Evolutionary conservation across 2,888 invertebrate genomes (phyloP), one percentile per base, ranked within the genome.

Genomic region (Rotaria sp.): DNA sequence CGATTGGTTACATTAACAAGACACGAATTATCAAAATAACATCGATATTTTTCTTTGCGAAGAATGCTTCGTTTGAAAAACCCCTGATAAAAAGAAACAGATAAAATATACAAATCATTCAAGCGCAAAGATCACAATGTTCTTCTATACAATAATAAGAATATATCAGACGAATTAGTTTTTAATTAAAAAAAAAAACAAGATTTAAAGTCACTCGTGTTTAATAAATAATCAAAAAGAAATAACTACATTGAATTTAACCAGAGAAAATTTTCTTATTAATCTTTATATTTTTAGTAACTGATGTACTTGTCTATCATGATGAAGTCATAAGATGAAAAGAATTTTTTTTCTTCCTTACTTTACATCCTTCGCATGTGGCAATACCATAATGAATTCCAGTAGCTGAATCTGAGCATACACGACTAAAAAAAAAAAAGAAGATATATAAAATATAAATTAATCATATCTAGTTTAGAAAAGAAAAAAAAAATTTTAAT

Each of bases 331-430:
- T 50, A 13, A 50, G 15, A 1, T 50, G 18, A 50, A 13, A 50
- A 15, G 4, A 50, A 50, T 3, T 50, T 15, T 18, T 50, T 50
- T 2, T 50, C 15, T 35, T 15, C 4, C 80, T 86, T 88, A 90
- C 90, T 89, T 90, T 90, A 87, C 90, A 90, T 10, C 90, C 90
- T 86, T 90, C 90, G 86, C 90, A 90, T 13, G 90, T 90, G 7
- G 89, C 89, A 2, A 90, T 90, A 11, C 90, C 90, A 88, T 90
- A 90, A 87, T 90, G 90, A 2, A 90, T 88, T 3, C 90, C 90
- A 11, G 90, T 90, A 11, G 90, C 90, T 85, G 89, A 89, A 87
- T 90, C 90, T 15, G 88, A 88, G 87, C 90, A 90, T 10, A 90
- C 89, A 8, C 89, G 88, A 87, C 90, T 80, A 45, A 80, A 80